Conservation (phyloP, 2,888 invertebrate species). For the Andrena dorsata region DNA sequence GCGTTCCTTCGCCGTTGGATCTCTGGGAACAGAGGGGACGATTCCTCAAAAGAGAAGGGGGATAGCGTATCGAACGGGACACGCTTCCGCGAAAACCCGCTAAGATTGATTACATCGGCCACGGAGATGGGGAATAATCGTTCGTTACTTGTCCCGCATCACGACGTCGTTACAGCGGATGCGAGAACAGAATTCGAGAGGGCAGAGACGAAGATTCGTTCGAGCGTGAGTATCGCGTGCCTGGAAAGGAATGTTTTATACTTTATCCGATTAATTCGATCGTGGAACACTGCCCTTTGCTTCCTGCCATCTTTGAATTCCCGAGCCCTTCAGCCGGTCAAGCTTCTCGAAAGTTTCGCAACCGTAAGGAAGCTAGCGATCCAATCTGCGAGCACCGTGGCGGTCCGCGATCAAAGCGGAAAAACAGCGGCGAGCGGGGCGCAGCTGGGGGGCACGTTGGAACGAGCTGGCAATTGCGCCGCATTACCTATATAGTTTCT, state of each 20-base stretch:
- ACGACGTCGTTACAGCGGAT: no score
- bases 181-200: no score
- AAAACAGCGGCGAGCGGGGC: constrained; percentile 16
- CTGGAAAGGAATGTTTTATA: no score
- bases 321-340: neutral
- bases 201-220: no score
- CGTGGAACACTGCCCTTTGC: no score
- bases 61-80: constrained; percentile 31
- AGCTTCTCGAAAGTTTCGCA: neutral
- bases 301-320: neutral
- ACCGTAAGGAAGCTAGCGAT: constrained; percentile 25
- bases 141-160: constrained; percentile 11
- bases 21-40: constrained; percentile 48
- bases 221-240: no score
- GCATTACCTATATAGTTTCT: constrained; percentile 67
- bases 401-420: constrained; percentile 44
- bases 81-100: constrained; percentile 17
- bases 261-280: no score
- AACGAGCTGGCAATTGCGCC: constrained; percentile 73
- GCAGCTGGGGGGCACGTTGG: constrained; percentile 28
- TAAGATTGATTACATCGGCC: constrained; percentile 51
- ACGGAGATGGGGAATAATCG: constrained; percentile 3
- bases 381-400: constrained; percentile 41
- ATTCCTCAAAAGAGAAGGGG: constrained; percentile 36
- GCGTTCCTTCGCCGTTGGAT: constrained; percentile 36